These are phyloP conservation scores for Passer montanus DNA, from an alignment of 2,113 vertebrate species.

Conservation along the genomic window DNA sequence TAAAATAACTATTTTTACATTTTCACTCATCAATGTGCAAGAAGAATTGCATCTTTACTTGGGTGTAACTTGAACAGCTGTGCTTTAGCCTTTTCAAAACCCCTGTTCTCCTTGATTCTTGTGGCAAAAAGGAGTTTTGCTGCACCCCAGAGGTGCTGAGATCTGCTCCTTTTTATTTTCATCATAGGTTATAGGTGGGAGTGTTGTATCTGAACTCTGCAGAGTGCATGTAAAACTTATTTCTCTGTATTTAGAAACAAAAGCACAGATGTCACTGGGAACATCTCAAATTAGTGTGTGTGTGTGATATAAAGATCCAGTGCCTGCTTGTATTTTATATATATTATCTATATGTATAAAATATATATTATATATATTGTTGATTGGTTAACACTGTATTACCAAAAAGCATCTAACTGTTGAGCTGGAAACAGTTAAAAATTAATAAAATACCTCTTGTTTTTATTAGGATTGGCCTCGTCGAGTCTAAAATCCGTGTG, in stretches of 20 bases:
- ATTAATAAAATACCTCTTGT: background rate
- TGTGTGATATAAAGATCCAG: background rate
- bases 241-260: background rate
- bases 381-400: background rate
- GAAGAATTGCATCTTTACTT: background rate
- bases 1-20: background rate
- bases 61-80: background rate
- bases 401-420: background rate
- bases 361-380: background rate
- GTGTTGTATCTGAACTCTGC: background rate
- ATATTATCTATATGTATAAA: no score
- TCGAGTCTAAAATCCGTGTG: constrained; percentile 97
- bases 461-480: constrained; percentile 88
- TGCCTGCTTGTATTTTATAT: no score
- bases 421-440: background rate
- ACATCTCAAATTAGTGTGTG: background rate
- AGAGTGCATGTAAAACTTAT: background rate
- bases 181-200: background rate
- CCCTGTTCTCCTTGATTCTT: background rate
- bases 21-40: background rate
- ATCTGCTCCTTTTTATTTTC: background rate
- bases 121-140: background rate
- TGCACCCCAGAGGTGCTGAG: background rate
- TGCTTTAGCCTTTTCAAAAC: background rate
- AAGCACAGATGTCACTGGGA: background rate